Evolutionary conservation across 1,140 invertebrate genomes (phyloP).

Genomic region (Leptopilina clavipes): DNA sequence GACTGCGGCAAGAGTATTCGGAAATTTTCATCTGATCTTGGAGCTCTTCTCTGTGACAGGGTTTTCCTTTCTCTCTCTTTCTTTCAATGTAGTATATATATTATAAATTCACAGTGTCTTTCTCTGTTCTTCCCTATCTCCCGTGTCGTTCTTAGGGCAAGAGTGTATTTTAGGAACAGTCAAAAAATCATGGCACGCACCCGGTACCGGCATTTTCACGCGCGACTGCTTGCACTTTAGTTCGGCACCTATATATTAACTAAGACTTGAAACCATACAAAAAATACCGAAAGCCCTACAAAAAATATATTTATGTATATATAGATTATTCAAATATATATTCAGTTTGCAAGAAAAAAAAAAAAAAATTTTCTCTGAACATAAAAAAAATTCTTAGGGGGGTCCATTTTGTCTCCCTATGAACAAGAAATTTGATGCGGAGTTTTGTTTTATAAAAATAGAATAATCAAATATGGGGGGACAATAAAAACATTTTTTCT

Average conservation of each 20-base stretch:
- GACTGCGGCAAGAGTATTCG: constrained; percentile 56
- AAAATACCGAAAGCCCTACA: neutral
- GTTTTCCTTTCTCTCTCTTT: constrained; percentile 45
- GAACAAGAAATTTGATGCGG: no score
- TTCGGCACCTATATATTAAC: neutral
- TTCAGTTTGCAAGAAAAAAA: no score
- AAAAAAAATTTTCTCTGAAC: no score
- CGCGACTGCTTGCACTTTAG: constrained; percentile 18
- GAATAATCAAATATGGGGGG: no score
- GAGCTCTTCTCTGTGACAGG: constrained; percentile 41
- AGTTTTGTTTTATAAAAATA: no score
- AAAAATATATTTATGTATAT: neutral
- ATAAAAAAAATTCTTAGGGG: no score
- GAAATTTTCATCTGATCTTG: constrained; percentile 41
- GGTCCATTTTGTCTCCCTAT: no score
- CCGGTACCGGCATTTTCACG: constrained; percentile 35
- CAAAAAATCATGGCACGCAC: constrained; percentile 46
- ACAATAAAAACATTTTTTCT: no score
- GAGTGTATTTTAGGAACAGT: constrained; percentile 48
- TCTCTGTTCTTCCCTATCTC: neutral
- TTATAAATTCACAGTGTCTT: neutral
- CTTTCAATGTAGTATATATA: constrained; percentile 18
- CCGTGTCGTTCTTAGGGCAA: constrained; percentile 48
- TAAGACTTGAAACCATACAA: neutral
- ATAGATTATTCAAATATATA: no score